phyloP scores from a whole-genome alignment of 2,797 vertebrate species.

The Xiphorhynchus erythropygius region DNA sequence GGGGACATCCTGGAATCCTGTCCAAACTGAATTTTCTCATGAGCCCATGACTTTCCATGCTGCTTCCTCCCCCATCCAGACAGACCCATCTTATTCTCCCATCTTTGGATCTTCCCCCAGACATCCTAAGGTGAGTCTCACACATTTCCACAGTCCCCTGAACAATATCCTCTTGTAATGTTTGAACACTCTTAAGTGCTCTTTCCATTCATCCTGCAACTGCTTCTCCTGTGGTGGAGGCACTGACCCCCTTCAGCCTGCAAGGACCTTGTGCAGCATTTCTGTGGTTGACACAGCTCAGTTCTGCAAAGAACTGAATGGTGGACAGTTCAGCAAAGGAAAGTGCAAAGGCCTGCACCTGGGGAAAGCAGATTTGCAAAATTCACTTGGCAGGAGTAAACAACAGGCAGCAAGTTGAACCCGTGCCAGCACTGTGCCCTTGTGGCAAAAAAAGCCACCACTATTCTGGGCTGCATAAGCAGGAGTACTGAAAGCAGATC shows the following conservation, averaged over 20 bases:
- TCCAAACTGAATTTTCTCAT: neutral
- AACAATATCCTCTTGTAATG: neutral
- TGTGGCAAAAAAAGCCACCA: neutral
- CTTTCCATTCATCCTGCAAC: neutral
- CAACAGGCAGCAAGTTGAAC: neutral
- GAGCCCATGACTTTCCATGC: rapidly evolving
- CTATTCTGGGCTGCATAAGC: neutral
- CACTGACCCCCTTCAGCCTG: neutral
- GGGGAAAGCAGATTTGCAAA: neutral
- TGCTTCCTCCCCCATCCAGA: neutral
- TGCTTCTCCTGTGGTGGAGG: rapidly evolving
- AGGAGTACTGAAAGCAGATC: neutral
- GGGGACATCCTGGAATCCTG: neutral
- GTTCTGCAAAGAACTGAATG: neutral
- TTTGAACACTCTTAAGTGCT: neutral
- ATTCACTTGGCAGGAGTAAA: neutral
- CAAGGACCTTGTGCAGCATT: neutral
- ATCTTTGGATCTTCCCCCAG: neutral
- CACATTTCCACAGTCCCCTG: neutral
- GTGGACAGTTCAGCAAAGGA: neutral
- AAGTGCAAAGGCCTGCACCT: neutral
- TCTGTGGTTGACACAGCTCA: neutral
- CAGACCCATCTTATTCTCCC: neutral
- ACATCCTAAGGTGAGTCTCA: neutral
- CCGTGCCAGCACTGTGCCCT: neutral